These are phyloP conservation scores for Entomobrya multifasciata DNA, from an alignment of 2,888 invertebrate species.

Conservation along the genomic window DNA sequence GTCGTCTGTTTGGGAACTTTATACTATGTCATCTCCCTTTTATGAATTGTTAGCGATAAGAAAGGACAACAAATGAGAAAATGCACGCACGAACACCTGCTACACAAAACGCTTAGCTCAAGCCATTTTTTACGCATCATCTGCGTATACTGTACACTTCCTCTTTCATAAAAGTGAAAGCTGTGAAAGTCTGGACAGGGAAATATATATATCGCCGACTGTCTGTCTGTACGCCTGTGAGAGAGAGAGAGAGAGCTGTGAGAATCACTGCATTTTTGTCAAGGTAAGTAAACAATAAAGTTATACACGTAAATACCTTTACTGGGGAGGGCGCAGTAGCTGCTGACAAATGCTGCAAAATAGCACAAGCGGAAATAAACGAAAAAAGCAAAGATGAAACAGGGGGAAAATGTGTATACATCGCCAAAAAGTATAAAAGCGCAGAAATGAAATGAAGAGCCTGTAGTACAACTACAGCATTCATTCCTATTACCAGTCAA, in stretches of 20 bases:
- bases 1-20: neutral
- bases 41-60: slow-evolving; percentile 43
- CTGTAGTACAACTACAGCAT: neutral
- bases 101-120: slow-evolving; percentile 14
- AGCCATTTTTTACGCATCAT: slow-evolving; percentile 51
- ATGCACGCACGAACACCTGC: slow-evolving; percentile 70
- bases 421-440: no score
- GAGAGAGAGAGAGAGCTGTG: neutral
- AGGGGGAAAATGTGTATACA: slow-evolving; percentile 33
- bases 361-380: slow-evolving; percentile 57
- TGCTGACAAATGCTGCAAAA: slow-evolving; percentile 42
- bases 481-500: no score
- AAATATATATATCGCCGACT: neutral
- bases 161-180: neutral
- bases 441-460: neutral
- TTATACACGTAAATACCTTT: neutral
- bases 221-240: neutral
- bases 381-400: slow-evolving; percentile 54
- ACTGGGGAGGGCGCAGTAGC: neutral
- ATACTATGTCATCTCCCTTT: neutral
- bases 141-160: neutral
- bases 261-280: neutral
- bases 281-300: neutral
- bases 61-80: slow-evolving; percentile 64
- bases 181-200: neutral